Evolutionary conservation across 2,888 invertebrate species (phyloP).

Genomic region (Mesochorus sp.): DNA sequence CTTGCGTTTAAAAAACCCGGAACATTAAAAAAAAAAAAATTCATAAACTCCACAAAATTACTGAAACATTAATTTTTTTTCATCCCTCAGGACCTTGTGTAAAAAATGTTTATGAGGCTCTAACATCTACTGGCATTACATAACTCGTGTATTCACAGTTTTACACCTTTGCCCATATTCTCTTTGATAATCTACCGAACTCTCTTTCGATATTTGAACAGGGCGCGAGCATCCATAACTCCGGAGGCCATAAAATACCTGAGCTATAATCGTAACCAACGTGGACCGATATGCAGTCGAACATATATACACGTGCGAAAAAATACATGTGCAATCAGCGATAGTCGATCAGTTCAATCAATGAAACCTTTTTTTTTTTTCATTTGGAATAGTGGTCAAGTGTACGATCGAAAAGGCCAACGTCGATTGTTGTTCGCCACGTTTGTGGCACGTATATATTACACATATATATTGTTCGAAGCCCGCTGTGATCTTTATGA

Average conservation of each 20-base stretch:
- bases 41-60: too few species aligned
- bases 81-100: too few species aligned
- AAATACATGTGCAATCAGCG: not conserved
- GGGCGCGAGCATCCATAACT: not conserved
- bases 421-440: not conserved
- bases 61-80: too few species aligned
- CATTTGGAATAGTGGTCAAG: not conserved
- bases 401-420: slow-evolving; percentile 2
- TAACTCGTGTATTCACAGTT: slow-evolving; percentile 7
- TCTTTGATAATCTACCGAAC: not conserved
- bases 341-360: slow-evolving; percentile 8
- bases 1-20: too few species aligned
- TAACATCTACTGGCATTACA: too few species aligned
- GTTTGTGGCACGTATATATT: too few species aligned
- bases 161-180: not conserved
- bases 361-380: slow-evolving; percentile 4
- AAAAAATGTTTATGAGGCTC: too few species aligned
- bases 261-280: slow-evolving; percentile 21
- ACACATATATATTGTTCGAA: not conserved
- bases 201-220: not conserved
- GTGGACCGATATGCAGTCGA: not conserved
- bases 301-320: too few species aligned
- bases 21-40: too few species aligned
- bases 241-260: slow-evolving; percentile 4
- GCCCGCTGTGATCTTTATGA: not conserved